phyloP scores from a whole-genome alignment of 2,888 invertebrate genomes.

The Megaustenia siamemsis region DNA sequence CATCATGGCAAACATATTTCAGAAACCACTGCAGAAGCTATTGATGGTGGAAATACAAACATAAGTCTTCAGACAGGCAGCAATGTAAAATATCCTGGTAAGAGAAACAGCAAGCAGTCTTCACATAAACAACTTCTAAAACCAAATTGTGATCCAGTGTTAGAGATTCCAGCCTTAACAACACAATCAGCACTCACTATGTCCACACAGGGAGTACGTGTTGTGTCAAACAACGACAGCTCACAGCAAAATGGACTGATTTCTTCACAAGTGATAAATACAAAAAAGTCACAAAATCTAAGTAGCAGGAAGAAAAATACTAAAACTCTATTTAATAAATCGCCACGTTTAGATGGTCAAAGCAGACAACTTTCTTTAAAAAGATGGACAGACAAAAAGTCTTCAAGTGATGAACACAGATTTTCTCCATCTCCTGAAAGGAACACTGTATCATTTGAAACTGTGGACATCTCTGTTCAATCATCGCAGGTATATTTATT shows the following conservation, averaged over 20 bases:
- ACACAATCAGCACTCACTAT: not conserved
- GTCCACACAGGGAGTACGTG: not conserved
- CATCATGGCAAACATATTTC: not conserved
- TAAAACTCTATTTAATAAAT: not conserved
- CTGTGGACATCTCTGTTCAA: constrained; percentile 9
- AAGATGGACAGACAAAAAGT: not conserved
- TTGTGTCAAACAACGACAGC: not conserved
- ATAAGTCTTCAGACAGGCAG: not conserved
- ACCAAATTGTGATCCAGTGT: not conserved
- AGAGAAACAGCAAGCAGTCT: not conserved
- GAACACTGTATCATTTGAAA: not conserved
- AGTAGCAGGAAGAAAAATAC: not conserved
- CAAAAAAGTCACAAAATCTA: not conserved
- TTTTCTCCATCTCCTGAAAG: not conserved
- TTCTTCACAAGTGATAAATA: not conserved
- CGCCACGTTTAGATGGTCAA: not conserved
- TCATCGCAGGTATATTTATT: constrained; percentile 8
- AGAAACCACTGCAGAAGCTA: not conserved
- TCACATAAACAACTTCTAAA: not conserved
- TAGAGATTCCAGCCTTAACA: not conserved
- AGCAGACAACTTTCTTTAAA: constrained; percentile 7
- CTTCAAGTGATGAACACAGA: not conserved
- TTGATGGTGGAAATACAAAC: not conserved
- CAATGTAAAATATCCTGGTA: not conserved
- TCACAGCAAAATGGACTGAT: not conserved